Evolutionary conservation across 2,797 vertebrate genomes (phyloP), one percentile per base, ranked within the genome.

Genomic region (Myoxocephalus aenaeus): DNA sequence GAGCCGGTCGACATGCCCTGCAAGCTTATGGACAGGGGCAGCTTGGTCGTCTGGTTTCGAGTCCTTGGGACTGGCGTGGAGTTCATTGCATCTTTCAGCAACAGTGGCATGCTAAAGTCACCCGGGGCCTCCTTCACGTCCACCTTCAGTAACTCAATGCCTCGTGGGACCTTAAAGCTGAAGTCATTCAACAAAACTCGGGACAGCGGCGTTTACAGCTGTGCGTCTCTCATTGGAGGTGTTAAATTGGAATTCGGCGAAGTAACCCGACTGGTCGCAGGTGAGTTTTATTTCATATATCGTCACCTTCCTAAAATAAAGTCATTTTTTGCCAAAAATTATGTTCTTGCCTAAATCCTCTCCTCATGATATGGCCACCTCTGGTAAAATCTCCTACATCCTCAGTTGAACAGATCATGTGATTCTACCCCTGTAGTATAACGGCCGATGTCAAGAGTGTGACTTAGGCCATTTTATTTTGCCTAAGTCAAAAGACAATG

Each of bases 171-270:
- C 0, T 10, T 95, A 0, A 27, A 0, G 0, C 11, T 95, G 14
- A 25, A 11, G 0, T 9, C 63, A 0, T 95, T 95, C 64, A 27
- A 22, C 0, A 74, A 56, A 42, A 0, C 0, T 0, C 2, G 0
- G 0, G 94, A 96, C 90, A 73, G 80, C 3, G 95, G 94, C 20
- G 0, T 6, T 1, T 96, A 96, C 73, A 2, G 8, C 81, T 95
- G 95, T 36, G 90, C 65, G 0, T 0, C 17, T 3, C 63, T 94
- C 0, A 2, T 8, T 5, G 4, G 0, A 0, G 54, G 17, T 1
- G 88, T n/a, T 3, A 1, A 0, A 0, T 0, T 95, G 42, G 0
- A 0, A 0, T 95, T 95, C 25, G 92, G 93, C 12, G 0, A 4
- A 0, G 0, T 18, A 0, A 91, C 73, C 0, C 42, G 1, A 22